Base-by-base conservation (phyloP, 2,888 invertebrate species). In the Drosophila crucigera region DNA sequence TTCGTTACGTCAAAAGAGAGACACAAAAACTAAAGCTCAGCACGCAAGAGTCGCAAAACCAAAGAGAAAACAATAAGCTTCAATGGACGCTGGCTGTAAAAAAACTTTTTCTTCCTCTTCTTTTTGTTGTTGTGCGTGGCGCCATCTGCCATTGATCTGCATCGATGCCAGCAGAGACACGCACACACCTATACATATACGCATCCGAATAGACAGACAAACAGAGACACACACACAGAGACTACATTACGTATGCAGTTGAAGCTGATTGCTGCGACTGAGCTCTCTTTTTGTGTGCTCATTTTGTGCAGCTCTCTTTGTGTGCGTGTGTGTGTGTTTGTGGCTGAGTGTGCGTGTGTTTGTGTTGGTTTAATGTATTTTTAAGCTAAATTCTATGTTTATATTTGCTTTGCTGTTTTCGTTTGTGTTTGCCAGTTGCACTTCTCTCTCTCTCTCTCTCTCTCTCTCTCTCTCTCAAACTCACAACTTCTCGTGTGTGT, bases 351-450 rank as follows among this genome's bases (percentile, higher is more conserved):
- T 16, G 22, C 14, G 30, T 55, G 53, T 72, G 60, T 75, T 66
- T 80, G 78, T 71, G 76, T 63, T 78, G 82, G 85, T 78, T 88
- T 87, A 90, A 87, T 87, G 90, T 87, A 88, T 88, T 88, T 88
- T 88, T 88, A 88, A 88, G 90, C 87, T 90, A 90, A 88, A 88
- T 82, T 90, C 87, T 85, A 83, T 88, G 87, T 88, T 88, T 88
- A 83, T 90, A 90, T 87, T 88, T 90, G 82, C 77, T 69, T 75
- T 88, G 76, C 74, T 85, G 90, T 85, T 82, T 77, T 82, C 74
- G 81, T 71, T 75, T 78, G 71, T 83, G 76, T 79, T 80, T 70
- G 75, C 35, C 61, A 59, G 73, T 74, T 76, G 64, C 72, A 62
- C 37, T 64, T 68, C 61, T 52, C 41, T 49, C 60, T 58, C 75